These are phyloP conservation scores for Rynchops niger DNA, from an alignment of 2,113 vertebrate genomes.

Conservation along the genomic window DNA sequence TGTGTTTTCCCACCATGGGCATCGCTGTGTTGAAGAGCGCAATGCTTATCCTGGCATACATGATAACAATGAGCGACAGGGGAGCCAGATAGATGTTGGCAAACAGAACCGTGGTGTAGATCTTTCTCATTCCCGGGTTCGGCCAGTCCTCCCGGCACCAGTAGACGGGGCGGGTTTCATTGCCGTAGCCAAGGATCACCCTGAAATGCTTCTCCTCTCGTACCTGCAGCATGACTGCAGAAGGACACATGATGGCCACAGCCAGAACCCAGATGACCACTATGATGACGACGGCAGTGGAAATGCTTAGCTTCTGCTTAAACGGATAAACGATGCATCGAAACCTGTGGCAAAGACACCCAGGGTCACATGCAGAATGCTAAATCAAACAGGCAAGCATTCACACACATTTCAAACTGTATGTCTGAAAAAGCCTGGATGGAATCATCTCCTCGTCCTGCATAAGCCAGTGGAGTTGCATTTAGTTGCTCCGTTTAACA, in stretches of 20 bases:
- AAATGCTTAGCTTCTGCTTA: constrained; percentile 86
- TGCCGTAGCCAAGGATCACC: constrained; percentile 77
- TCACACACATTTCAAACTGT: fast-evolving
- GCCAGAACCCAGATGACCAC: constrained; percentile 88
- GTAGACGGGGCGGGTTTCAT: constrained; percentile 80
- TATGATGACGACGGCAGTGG: constrained; percentile 78
- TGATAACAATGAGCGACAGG: constrained; percentile 83
- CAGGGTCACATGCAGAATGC: fast-evolving
- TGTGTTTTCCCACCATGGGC: constrained; percentile 63
- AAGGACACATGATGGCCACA: constrained; percentile 88
- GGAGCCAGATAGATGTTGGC: constrained; percentile 90
- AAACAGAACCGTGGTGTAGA: constrained; percentile 91
- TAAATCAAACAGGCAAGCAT: background rate
- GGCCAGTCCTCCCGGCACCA: constrained; percentile 95
- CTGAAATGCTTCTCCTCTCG: constrained; percentile 82
- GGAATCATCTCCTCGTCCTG: background rate
- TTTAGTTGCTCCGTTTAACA: background rate
- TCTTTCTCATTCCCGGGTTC: constrained; percentile 85
- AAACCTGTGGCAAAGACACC: constrained; percentile 76
- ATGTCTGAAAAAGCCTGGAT: background rate
- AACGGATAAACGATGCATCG: constrained; percentile 88
- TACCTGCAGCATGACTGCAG: constrained; percentile 88
- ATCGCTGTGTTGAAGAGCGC: constrained; percentile 77
- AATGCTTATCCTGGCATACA: constrained; percentile 86
- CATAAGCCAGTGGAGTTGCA: background rate